These are phyloP conservation scores for Nanger granti DNA, from an alignment of 2,113 vertebrate species.

Conservation along the genomic window DNA sequence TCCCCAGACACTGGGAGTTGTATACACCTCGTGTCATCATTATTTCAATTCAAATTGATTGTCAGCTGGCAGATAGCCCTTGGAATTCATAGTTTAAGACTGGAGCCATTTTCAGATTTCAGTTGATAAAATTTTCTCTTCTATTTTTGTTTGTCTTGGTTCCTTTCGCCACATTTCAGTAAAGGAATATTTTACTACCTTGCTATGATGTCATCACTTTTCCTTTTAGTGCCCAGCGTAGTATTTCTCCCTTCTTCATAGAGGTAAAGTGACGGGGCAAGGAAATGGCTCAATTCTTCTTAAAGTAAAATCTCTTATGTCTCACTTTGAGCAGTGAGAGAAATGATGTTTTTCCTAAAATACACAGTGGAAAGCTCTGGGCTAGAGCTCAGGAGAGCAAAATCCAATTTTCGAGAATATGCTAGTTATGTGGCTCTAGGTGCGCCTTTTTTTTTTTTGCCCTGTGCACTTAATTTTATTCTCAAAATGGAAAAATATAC, in stretches of 20 bases:
- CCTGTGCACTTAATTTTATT: constrained; percentile 9
- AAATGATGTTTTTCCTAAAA: neutral
- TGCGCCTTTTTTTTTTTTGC: neutral
- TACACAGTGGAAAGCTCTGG: neutral
- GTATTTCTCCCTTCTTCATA: neutral
- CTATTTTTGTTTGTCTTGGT: neutral
- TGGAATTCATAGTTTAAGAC: neutral
- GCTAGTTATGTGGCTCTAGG: neutral
- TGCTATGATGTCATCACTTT: neutral
- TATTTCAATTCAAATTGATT: neutral
- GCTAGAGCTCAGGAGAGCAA: neutral
- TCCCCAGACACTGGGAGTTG: neutral
- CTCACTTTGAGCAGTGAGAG: neutral
- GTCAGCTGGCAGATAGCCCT: neutral
- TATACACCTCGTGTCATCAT: neutral
- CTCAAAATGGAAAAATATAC: constrained; percentile 22
- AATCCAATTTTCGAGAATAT: constrained; percentile 25
- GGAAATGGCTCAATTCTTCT: neutral
- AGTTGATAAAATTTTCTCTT: neutral
- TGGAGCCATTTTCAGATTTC: neutral
- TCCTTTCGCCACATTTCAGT: neutral
- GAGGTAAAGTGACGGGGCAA: neutral
- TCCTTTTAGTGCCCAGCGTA: neutral
- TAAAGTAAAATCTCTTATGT: neutral
- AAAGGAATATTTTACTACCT: neutral